These are phyloP conservation scores for Pedionomus torquatus DNA, from an alignment of 2,113 vertebrate species.

Conservation along the genomic window DNA sequence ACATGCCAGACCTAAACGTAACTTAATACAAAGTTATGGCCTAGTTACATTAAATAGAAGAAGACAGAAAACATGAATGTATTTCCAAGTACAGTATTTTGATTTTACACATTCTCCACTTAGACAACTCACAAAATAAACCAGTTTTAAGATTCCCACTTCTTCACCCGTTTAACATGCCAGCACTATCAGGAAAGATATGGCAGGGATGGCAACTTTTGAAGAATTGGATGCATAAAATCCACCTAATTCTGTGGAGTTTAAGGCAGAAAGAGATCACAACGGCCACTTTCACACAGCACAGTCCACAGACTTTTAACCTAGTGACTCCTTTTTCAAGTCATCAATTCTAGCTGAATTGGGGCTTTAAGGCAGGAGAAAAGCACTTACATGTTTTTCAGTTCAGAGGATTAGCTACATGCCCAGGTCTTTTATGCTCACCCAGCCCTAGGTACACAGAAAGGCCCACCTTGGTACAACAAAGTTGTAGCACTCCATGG, in stretches of 20 bases:
- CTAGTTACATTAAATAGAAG: not conserved
- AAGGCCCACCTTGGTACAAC: not conserved
- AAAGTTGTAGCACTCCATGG: not conserved
- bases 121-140: not conserved
- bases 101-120: not conserved
- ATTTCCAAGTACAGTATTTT: not conserved
- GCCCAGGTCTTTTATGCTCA: not conserved
- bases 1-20: not conserved
- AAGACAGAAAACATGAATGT: not conserved
- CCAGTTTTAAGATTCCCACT: fast-evolving
- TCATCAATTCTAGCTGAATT: not conserved
- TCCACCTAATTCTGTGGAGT: not conserved
- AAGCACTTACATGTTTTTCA: not conserved
- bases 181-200: not conserved
- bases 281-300: not conserved
- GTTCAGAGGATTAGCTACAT: not conserved
- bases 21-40: not conserved
- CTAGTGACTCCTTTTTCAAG: not conserved
- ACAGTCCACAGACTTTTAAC: not conserved
- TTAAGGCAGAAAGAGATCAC: not conserved
- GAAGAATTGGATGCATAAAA: not conserved
- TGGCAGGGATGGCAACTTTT: not conserved
- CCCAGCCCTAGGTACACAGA: not conserved
- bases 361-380: not conserved
- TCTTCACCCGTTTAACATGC: not conserved